A percentile compares a stretch with the other conserved stretches of the same genome.
phyloP scores from a whole-genome alignment of 2,113 vertebrate species.

The Apaloderma vittatum region DNA sequence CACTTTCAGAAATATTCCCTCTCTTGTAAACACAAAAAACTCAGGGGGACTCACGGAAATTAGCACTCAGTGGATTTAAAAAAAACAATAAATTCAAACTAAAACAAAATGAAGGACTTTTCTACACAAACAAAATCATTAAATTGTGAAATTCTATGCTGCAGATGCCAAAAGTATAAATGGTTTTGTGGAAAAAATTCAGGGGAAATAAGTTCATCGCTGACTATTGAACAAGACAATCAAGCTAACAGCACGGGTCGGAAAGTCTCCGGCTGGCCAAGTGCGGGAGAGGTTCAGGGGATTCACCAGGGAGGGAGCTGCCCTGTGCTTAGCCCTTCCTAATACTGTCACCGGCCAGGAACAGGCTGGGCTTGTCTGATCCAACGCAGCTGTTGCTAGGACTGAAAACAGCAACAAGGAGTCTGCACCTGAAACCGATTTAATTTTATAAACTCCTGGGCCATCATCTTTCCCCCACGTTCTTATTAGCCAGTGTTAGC shows the following conservation, averaged over 20 bases:
- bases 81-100: background rate
- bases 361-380: background rate
- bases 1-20: background rate
- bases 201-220: background rate
- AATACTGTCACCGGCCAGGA: background rate
- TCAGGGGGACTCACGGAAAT: slow-evolving; percentile 2
- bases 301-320: background rate
- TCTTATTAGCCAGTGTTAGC: background rate
- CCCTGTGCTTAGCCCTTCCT: background rate
- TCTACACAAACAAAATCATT: slow-evolving; percentile 65
- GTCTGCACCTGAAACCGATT: background rate
- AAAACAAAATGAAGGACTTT: slow-evolving; percentile 10
- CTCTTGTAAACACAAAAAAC: slow-evolving; percentile 30
- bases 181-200: slow-evolving; percentile 17
- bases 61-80: background rate
- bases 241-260: rapidly evolving
- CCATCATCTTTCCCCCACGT: rapidly evolving
- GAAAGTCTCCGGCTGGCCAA: background rate
- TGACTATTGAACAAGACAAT: background rate
- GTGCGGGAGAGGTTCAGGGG: background rate
- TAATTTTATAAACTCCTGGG: background rate
- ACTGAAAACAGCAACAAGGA: background rate
- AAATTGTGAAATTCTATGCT: slow-evolving; percentile 20
- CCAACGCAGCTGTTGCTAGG: background rate
- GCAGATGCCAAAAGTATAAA: slow-evolving; percentile 32